A percentile compares a stretch with the other conserved stretches of the same genome.
Evolutionary conservation across 2,797 vertebrate species (phyloP).

Genomic region (Fistularia tabacaria): DNA sequence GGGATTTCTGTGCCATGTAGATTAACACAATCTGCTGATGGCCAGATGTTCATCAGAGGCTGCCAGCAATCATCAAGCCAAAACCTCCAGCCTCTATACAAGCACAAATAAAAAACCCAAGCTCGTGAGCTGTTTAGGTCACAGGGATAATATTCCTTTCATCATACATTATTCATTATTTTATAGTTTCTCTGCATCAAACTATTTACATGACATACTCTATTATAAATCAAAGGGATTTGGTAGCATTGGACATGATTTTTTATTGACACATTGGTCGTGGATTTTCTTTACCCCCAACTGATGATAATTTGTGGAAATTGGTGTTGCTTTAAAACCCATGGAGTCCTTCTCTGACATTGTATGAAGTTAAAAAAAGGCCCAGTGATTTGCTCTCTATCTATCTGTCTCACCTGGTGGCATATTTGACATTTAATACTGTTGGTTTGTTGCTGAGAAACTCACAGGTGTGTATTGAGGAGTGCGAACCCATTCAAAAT

Average conservation of each 20-base stretch:
- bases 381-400: conserved; percentile 51
- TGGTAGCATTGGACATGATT: no score
- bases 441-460: conserved; percentile 20
- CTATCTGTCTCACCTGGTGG: conserved; percentile 43
- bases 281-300: no score
- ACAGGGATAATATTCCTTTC: conserved; percentile 2
- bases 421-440: conserved; percentile 53
- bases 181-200: not conserved
- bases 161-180: not conserved
- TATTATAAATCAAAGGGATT: no score
- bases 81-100: conserved; percentile 32
- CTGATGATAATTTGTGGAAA: no score
- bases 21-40: conserved; percentile 69
- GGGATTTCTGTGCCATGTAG: conserved; percentile 56
- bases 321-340: conserved; percentile 22
- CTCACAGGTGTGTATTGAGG: not conserved
- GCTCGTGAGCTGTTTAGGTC: conserved; percentile 29
- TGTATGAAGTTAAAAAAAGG: conserved; percentile 28
- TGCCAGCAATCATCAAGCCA: conserved; percentile 29
- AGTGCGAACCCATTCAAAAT: not conserved
- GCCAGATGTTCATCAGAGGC: conserved; percentile 67
- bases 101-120: conserved; percentile 43
- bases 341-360: conserved; percentile 20
- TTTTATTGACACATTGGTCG: no score
- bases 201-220: not conserved